Evolutionary conservation across 2,797 vertebrate genomes (phyloP), one percentile per base, ranked within the genome.

Genomic region (Pelochelys cantorii): DNA sequence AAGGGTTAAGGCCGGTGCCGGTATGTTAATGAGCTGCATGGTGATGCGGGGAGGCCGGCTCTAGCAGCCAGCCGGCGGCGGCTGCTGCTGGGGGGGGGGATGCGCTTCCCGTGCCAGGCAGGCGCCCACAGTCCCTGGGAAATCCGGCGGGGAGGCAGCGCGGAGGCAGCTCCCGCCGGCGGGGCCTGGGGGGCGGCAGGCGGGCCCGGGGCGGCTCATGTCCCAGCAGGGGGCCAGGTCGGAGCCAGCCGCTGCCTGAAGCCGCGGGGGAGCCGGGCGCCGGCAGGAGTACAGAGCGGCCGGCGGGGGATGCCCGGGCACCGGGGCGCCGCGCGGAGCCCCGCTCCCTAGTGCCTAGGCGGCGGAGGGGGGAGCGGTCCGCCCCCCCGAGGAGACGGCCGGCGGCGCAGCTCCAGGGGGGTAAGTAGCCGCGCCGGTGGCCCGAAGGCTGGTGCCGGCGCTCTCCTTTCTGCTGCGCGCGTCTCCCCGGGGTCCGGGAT

Each of bases 11-110:
- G 90, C 87, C 94, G 83, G 93, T 79, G 90, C 89, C 97, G 95
- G 94, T 97, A 97, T 98, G 97, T 95, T 98, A 97, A 97, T 98
- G 96, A 97, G 96, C 89, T 84, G 86, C 95, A 37, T 56, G 93
- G 95, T 92, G 87, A 96, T 96, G 89, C 93, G 95, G 97, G 94
- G 97, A 95, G 97, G 97, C 97, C 59, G 97, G 97, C 97, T 84
- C 80, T 82, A 13, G 83, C 89, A 20, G 94, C 84, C 88, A 79
- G 88, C 62, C 93, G 65, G 56, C 92, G 11, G 53, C 91, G 13
- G 88, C 94, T 65, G 62, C 95, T 94, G 94, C 86, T 81, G 93
- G 87, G 37, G 42, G 82, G 90, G 93, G 87, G 89, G 79, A 81
- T 42, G 84, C 82, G 90, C 93, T 85, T 56, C 85, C 84, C 71